Percentiles rank a stretch among this genome's conserved stretches.
These are phyloP conservation scores for Goniozus legneri DNA, from an alignment of 1,140 invertebrate species.

Conservation along the genomic window DNA sequence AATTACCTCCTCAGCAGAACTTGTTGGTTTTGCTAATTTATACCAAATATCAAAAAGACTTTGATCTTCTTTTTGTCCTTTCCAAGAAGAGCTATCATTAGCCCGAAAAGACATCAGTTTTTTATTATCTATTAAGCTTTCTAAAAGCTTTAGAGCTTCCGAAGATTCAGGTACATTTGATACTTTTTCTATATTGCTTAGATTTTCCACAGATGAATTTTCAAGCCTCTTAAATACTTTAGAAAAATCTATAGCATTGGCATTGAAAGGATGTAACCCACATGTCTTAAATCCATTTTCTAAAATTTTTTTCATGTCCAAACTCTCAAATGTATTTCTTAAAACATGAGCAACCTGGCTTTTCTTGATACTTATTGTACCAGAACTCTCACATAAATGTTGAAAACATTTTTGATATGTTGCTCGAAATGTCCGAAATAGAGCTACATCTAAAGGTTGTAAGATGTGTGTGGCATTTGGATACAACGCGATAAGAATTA, in stretches of 20 bases:
- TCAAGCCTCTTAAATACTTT: no score
- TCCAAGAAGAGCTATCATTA: background rate
- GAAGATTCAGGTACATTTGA: background rate
- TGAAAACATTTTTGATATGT: background rate
- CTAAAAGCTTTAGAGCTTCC: background rate
- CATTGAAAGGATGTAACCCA: background rate
- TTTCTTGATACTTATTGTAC: conserved; percentile 1
- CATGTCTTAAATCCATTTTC: conserved; percentile 2
- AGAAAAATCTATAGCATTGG: background rate
- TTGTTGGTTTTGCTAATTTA: no score
- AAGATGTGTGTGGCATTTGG: conserved; percentile 1
- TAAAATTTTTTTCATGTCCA: background rate
- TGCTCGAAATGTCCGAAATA: conserved; percentile 1
- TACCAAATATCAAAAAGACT: conserved; percentile 3
- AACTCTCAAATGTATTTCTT: background rate
- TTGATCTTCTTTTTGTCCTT: background rate
- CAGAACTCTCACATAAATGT: background rate
- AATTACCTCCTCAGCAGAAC: background rate
- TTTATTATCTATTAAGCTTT: background rate
- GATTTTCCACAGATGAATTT: background rate
- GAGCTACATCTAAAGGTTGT: conserved; percentile 4
- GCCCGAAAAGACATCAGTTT: background rate
- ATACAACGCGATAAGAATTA: background rate
- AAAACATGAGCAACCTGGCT: conserved; percentile 5
- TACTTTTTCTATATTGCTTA: background rate